Conservation (phyloP, 1,140 invertebrate species). For the Drosophila tani region DNA sequence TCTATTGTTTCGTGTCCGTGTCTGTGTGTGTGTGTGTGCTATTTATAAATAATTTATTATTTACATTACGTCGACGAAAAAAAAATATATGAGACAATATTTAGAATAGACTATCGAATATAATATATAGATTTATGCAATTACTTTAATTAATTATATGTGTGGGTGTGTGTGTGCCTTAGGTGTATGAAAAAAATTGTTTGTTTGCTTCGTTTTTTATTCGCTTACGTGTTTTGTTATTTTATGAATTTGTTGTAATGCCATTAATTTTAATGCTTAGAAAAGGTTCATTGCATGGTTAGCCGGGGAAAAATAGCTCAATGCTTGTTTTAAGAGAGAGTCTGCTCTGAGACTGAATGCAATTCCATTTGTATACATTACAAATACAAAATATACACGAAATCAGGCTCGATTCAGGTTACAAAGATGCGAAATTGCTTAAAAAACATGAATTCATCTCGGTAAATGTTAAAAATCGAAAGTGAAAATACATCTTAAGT, state of each 20-base stretch:
- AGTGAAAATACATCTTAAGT: no score
- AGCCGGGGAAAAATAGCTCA: not conserved
- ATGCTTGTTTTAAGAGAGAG: not conserved
- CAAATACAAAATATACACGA: not conserved
- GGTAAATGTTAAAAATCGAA: no score
- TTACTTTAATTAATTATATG: constrained; percentile 25
- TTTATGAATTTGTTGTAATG: constrained; percentile 33
- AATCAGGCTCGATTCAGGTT: not conserved
- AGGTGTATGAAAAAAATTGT: constrained; percentile 75
- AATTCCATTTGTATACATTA: constrained; percentile 1
- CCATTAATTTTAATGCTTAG: constrained; percentile 37
- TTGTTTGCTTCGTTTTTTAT: constrained; percentile 20
- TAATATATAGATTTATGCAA: constrained; percentile 28
- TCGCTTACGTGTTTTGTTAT: constrained; percentile 9
- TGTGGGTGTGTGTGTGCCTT: constrained; percentile 41
- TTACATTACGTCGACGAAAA: constrained; percentile 56
- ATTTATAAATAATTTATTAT: constrained; percentile 58
- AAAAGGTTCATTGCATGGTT: constrained; percentile 55
- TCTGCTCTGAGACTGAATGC: not conserved
- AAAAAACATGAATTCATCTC: no score
- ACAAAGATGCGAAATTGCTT: not conserved
- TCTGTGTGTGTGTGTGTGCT: constrained; percentile 8
- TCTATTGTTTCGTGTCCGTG: constrained; percentile 20
- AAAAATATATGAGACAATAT: constrained; percentile 40
- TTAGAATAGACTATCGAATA: constrained; percentile 28